These are phyloP conservation scores for Macrobrachium rosenbergii DNA, from an alignment of 1,140 invertebrate genomes.

Conservation along the genomic window DNA sequence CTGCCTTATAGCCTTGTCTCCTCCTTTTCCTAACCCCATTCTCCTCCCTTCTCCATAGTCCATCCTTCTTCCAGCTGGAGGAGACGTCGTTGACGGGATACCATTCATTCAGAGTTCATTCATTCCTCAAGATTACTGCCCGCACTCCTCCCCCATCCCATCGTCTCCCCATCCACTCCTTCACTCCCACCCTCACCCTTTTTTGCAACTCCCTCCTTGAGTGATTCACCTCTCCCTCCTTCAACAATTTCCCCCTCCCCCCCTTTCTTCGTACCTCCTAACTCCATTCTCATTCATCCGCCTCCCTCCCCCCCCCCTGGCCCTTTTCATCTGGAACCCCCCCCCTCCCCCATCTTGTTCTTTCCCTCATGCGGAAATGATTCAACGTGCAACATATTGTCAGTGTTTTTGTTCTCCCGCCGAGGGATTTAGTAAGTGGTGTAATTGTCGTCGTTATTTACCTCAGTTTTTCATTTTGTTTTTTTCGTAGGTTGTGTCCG, in stretches of 20 bases:
- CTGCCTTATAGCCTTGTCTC: slow-evolving; percentile 9
- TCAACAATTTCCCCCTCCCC: background rate
- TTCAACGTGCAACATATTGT: too few species aligned
- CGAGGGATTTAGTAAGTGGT: too few species aligned
- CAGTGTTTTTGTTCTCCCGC: too few species aligned
- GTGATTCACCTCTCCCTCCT: background rate
- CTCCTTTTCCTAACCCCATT: background rate
- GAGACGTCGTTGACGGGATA: background rate
- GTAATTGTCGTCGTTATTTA: too few species aligned
- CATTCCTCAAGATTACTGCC: background rate
- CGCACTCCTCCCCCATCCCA: background rate
- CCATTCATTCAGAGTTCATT: background rate
- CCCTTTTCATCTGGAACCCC: slow-evolving; percentile 5
- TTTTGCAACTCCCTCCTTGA: background rate
- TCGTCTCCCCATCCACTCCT: background rate
- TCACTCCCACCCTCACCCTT: slow-evolving; percentile 7
- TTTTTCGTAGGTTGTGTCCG: too few species aligned
- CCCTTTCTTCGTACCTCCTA: background rate
- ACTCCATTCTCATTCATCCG: background rate
- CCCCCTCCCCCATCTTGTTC: background rate
- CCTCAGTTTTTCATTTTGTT: too few species aligned
- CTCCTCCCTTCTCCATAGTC: background rate
- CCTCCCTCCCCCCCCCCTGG: background rate
- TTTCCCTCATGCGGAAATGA: background rate
- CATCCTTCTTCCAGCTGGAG: background rate